Conservation (phyloP, 2,888 invertebrate genomes). For the Podotricha telesiphe region DNA sequence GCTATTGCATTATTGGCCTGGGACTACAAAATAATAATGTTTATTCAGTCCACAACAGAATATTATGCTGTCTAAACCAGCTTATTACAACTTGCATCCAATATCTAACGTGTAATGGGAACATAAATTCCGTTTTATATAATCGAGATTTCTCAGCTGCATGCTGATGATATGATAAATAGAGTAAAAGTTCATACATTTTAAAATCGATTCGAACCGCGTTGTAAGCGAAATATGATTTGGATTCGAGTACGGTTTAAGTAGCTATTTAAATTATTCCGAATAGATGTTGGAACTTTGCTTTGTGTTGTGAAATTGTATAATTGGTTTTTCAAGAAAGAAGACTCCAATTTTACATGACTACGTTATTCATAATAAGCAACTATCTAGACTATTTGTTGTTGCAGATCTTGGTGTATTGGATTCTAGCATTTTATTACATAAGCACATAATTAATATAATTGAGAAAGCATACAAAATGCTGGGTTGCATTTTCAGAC, state of each 20-base stretch:
- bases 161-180: slow-evolving; percentile 47
- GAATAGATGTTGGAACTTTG: slow-evolving; percentile 27
- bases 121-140: slow-evolving; percentile 32
- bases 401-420: no score
- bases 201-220: slow-evolving; percentile 43
- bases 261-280: slow-evolving; percentile 41
- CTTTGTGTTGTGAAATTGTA: slow-evolving; percentile 11
- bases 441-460: no score
- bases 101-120: slow-evolving; percentile 29
- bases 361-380: no score
- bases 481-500: no score
- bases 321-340: no score
- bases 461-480: no score
- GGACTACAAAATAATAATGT: slow-evolving; percentile 9
- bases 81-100: slow-evolving; percentile 26
- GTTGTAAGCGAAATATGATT: slow-evolving; percentile 30
- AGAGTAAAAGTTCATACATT: slow-evolving; percentile 45
- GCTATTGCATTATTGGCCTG: not conserved
- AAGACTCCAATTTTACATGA: no score
- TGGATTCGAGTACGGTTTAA: slow-evolving; percentile 30
- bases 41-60: not conserved
- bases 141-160: slow-evolving; percentile 32
- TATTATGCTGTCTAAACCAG: slow-evolving; percentile 19
- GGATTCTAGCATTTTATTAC: no score
- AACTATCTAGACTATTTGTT: no score